phyloP scores from a whole-genome alignment of 2,888 invertebrate species.

The Steinernema scapterisci region DNA sequence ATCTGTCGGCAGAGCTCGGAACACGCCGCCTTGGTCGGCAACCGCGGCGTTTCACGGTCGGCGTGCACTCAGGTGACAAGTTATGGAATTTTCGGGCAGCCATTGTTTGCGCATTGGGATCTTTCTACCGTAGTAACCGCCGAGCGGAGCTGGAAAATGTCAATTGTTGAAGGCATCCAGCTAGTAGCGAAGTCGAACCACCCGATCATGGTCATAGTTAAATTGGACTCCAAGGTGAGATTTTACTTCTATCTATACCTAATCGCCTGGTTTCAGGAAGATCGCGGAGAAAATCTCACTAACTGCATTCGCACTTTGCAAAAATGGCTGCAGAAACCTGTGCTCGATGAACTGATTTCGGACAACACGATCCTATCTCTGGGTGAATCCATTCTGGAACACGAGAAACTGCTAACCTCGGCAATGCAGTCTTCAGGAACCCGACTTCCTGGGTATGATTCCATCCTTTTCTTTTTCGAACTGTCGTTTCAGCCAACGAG shows the following conservation, averaged over 20 bases:
- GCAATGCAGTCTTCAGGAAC: slow-evolving; percentile 56
- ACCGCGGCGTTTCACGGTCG: not conserved
- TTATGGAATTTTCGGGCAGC: slow-evolving; percentile 47
- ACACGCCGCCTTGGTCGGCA: slow-evolving; percentile 46
- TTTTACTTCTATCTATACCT: too few species aligned
- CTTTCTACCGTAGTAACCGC: not conserved
- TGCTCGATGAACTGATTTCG: slow-evolving; percentile 41
- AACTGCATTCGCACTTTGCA: slow-evolving; percentile 54
- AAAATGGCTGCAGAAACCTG: slow-evolving; percentile 55
- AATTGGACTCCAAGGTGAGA: slow-evolving; percentile 53
- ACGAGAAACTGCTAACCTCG: slow-evolving; percentile 56
- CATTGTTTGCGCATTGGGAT: slow-evolving; percentile 13
- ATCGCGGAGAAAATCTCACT: not conserved
- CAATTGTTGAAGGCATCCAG: slow-evolving; percentile 39
- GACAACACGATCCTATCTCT: slow-evolving; percentile 48
- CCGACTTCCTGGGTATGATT: slow-evolving; percentile 52
- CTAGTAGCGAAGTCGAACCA: slow-evolving; percentile 51
- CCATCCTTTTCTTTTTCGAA: not conserved
- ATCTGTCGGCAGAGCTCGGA: slow-evolving; percentile 55
- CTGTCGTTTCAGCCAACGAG: slow-evolving; percentile 46
- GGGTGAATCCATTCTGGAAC: slow-evolving; percentile 57
- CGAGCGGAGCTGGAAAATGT: not conserved
- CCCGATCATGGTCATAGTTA: slow-evolving; percentile 51
- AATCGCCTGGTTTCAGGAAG: not conserved
- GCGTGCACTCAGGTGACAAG: slow-evolving; percentile 42